phyloP scores from a whole-genome alignment of 2,113 vertebrate species.

The Rafetus swinhoei region DNA sequence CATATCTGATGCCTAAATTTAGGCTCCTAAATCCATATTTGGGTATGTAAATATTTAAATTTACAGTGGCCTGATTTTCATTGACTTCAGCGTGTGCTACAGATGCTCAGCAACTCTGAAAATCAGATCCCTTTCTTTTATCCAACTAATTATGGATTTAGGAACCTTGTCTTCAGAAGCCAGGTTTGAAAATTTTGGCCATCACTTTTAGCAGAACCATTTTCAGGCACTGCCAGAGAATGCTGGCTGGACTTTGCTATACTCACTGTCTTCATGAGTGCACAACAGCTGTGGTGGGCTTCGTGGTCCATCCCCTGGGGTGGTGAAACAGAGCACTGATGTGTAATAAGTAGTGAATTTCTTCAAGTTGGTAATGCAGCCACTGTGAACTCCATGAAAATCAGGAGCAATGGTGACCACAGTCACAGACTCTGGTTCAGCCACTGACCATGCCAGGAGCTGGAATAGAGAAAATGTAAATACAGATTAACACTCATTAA shows the following conservation, averaged over 20 bases:
- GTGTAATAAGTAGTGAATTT: conserved; percentile 92
- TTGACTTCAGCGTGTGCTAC: neutral
- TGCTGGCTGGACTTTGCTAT: neutral
- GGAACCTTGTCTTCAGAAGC: neutral
- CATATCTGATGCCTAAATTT: neutral
- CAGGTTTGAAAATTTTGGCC: neutral
- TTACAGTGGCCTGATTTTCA: neutral
- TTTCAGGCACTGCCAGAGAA: fast-evolving
- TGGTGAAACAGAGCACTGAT: conserved; percentile 93
- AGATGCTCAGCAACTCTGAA: neutral
- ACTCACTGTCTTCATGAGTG: conserved; percentile 95
- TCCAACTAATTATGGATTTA: conserved; percentile 27
- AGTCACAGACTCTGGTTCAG: conserved; percentile 79
- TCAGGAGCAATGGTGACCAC: conserved; percentile 91
- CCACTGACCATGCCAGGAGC: conserved; percentile 90
- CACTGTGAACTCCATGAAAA: conserved; percentile 90
- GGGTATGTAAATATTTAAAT: neutral
- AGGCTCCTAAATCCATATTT: neutral
- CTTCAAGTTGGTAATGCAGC: conserved; percentile 86
- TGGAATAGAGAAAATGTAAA: conserved; percentile 10
- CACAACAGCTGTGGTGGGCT: conserved; percentile 85
- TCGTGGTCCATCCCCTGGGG: conserved; percentile 91
- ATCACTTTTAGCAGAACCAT: neutral
- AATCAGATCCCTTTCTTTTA: conserved; percentile 6
- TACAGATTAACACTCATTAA: conserved; percentile 2